Evolutionary conservation across 2,113 vertebrate species (phyloP).

Genomic region (Paraplagusia blochii): DNA sequence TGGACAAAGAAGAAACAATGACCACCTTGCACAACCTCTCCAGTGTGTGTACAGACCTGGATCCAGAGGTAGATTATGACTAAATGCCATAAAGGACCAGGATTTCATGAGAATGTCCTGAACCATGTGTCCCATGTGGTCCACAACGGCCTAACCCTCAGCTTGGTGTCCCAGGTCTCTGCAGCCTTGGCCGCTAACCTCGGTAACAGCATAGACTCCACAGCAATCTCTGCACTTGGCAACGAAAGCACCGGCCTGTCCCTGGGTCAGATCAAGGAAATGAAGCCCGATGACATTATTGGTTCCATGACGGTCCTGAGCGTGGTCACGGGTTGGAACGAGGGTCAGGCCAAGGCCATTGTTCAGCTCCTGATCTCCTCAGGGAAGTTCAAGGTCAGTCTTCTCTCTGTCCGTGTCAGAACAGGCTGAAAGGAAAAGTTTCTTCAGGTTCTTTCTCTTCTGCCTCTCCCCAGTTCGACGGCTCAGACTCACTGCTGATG

Average conservation of each 20-base stretch:
- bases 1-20: conserved; percentile 28
- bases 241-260: conserved; percentile 47
- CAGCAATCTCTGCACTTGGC: conserved; percentile 48
- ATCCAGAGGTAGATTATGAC: conserved; percentile 51
- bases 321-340: conserved; percentile 52
- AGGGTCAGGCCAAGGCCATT: conserved; percentile 63
- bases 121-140: too few relatives aligned
- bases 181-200: conserved; percentile 62
- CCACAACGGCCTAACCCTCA: too few relatives aligned
- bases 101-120: too few relatives aligned
- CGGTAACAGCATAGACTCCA: conserved; percentile 17
- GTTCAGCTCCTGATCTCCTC: conserved; percentile 44
- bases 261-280: conserved; percentile 39
- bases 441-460: not conserved
- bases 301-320: conserved; percentile 36
- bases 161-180: conserved; percentile 43
- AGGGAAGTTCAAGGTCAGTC: conserved; percentile 54
- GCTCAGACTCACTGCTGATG: not conserved
- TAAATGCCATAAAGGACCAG: too few relatives aligned
- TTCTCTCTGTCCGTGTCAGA: not conserved
- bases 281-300: conserved; percentile 13
- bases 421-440: not conserved
- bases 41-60: conserved; percentile 44
- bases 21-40: conserved; percentile 40
- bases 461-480: conserved; percentile 50